Evolutionary conservation across 2,113 vertebrate species (phyloP), one percentile per base, ranked within the genome.

Genomic region (Pomatostomus ruficeps): DNA sequence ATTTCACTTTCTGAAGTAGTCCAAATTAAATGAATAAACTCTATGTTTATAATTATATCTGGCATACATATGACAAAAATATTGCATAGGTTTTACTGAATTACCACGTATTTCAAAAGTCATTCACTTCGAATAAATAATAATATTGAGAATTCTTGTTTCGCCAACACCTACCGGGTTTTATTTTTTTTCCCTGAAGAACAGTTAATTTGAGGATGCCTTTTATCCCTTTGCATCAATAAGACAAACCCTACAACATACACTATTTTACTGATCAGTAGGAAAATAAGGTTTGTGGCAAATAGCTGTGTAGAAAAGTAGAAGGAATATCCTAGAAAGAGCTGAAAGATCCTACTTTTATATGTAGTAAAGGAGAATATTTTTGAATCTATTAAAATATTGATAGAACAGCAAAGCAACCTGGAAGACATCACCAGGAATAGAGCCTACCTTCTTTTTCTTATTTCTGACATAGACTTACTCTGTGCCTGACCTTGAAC

Each of bases 1-100:
- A 97, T 95, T 96, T 96, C 94, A 80, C 93, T 96, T 96, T 61
- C 88, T 76, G 91, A 96, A 95, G 68, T 94, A 95, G 90, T 86
- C 92, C 83, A 92, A 96, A 95, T 94, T 82, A 95, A 89, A 96
- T 79, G 23, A 62, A 48, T 80, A 78, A 85, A 93, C 57, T 95
- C 75, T 87, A 90, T 58, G 62, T 23, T 93, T 94, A 80, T 65
- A 74, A 94, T 97, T 95, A 75, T 95, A 75, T 54, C 31, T 80
- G 71, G 46, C 59, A 57, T 85, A 35, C 15, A 22, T 38, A 78
- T 48, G 76, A 92, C 61, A 42, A 57, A 91, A 74, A 93, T 65
- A 73, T 88, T 91, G 80, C 81, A 89, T 65, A 49, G 38, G 40
- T 85, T 91, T 92, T 82, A 93, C 71, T 84, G 55, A 73, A 88